These are phyloP conservation scores for Tetragonula clypearis DNA, from an alignment of 1,140 invertebrate genomes.

Conservation along the genomic window DNA sequence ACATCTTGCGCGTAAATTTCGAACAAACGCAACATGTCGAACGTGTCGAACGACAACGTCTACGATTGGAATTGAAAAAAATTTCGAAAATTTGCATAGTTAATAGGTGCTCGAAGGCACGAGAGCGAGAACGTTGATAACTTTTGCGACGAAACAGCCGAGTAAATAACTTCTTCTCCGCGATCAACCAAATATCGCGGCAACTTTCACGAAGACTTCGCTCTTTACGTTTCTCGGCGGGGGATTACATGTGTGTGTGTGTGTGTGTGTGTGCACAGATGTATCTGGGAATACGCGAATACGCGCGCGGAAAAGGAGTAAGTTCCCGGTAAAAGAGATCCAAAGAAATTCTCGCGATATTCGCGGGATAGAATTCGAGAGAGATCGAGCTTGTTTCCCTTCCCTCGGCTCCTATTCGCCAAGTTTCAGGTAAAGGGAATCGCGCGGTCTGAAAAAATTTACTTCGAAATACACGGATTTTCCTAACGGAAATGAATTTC, in stretches of 20 bases:
- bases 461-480: background rate
- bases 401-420: background rate
- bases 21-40: no score
- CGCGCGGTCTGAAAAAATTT: background rate
- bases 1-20: no score
- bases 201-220: background rate
- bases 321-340: background rate
- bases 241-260: background rate
- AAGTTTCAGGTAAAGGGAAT: background rate
- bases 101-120: background rate
- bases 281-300: background rate
- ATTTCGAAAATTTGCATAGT: background rate
- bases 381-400: constrained; percentile 6
- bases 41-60: no score
- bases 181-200: background rate
- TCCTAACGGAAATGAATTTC: background rate
- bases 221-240: background rate
- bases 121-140: background rate
- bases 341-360: background rate
- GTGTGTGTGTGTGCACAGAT: background rate
- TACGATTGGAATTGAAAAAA: background rate
- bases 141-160: background rate
- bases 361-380: background rate
- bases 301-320: background rate
- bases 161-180: background rate